Base-by-base conservation (phyloP, 2,888 invertebrate species). In the Coelinius sp. region DNA sequence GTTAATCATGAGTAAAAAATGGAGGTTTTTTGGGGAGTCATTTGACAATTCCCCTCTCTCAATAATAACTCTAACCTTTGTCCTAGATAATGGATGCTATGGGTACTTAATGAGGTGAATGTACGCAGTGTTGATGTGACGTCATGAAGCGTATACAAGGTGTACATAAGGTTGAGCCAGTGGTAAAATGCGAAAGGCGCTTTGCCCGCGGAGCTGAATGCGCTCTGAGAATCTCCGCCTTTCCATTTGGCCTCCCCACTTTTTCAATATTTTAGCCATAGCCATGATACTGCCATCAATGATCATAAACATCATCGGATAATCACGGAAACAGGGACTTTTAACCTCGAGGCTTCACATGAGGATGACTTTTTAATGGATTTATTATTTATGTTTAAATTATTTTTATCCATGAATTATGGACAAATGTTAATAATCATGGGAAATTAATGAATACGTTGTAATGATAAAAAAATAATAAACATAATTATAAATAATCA, bases 71-170 rank as follows among this genome's bases (percentile, higher is more conserved):
- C 75, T 76, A 79, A 83, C 83, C 82, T 83, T 81, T 78, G 82
- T 81, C 81, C 81, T 73, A 78, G 75, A 82, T 82, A 78, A 82
- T 76, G 76, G 77, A 76, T 75, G 79, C 78, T 74, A 75, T 78
- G 73, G 73, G 77, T 76, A 78, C 82, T 78, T 78, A 79, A 81
- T 81, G 78, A 82, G 82, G 82, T 82, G 82, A 82, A 82, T 76
- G 82, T 80, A 83, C 83, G 73, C 80, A 75, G 73, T 49, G 56
- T 68, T 27, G 38, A 35, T 65, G 72, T 75, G 76, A 77, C 77
- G 76, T 77, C 76, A 75, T 6, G n/a, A 62, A 71, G 74, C 68
- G 70, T 44, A 70, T 72, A 70, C 66, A 71, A 76, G 76, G 75
- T 71, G 73, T 71, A 79, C 68, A 25, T n/a, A n/a, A n/a, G n/a